These are phyloP conservation scores for Podarcis cretensis DNA, from an alignment of 2,113 vertebrate genomes.

Conservation along the genomic window DNA sequence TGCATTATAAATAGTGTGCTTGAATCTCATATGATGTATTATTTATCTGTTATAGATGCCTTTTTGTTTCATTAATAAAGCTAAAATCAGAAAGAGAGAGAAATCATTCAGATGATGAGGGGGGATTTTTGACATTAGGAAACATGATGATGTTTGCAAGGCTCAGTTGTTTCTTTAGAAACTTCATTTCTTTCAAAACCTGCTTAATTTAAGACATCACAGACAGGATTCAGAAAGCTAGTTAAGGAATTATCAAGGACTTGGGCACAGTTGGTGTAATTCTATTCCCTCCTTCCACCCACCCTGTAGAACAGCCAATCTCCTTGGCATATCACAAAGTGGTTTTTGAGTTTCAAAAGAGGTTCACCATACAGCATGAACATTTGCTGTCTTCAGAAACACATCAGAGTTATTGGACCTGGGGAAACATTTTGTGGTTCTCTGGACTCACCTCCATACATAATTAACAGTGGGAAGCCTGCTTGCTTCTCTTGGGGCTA, in stretches of 20 bases:
- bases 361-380: neutral
- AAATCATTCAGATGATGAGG: constrained; percentile 47
- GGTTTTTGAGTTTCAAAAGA: neutral
- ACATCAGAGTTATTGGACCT: neutral
- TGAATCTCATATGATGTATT: constrained; percentile 77
- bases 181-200: constrained; percentile 56
- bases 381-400: neutral
- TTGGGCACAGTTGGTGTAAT: neutral
- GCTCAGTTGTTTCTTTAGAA: constrained; percentile 73
- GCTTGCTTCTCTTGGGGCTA: too few relatives aligned
- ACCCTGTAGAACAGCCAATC: neutral
- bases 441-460: too few relatives aligned
- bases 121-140: constrained; percentile 62
- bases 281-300: neutral
- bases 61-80: constrained; percentile 82
- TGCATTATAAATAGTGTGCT: constrained; percentile 71
- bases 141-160: constrained; percentile 65
- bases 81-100: constrained; percentile 64
- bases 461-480: too few relatives aligned
- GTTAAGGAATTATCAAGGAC: neutral
- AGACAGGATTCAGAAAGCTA: neutral
- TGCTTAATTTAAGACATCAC: neutral
- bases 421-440: neutral
- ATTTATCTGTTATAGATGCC: constrained; percentile 76
- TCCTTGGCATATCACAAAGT: neutral